phyloP scores from a whole-genome alignment of 2,888 invertebrate genomes.

The Drosophila nigricruria region DNA sequence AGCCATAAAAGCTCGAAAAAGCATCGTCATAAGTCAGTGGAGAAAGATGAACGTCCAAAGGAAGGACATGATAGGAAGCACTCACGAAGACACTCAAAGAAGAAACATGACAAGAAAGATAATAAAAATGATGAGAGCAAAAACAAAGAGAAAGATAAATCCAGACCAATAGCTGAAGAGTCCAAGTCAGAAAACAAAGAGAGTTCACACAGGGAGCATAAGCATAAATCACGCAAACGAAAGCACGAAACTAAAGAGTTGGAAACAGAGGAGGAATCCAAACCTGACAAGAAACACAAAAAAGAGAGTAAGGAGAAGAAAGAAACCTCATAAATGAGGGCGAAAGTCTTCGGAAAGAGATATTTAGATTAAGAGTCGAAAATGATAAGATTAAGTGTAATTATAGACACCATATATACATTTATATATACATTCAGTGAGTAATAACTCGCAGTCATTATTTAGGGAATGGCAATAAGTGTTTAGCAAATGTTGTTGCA shows the following conservation, averaged over 20 bases:
- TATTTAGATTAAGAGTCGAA: neutral
- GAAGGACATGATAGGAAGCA: neutral
- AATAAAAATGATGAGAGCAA: neutral
- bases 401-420: neutral
- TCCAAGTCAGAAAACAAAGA: neutral
- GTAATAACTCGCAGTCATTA: constrained; percentile 6
- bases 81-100: neutral
- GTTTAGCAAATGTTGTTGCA: constrained; percentile 41
- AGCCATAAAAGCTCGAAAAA: no score
- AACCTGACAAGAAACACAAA: neutral
- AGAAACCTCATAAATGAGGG: neutral
- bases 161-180: neutral
- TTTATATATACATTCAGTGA: no score
- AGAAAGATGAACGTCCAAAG: neutral
- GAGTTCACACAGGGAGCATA: neutral
- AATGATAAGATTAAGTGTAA: constrained; percentile 8
- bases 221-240: constrained; percentile 4
- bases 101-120: neutral
- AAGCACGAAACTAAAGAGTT: neutral
- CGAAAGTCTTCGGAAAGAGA: neutral
- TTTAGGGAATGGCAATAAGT: constrained; percentile 18
- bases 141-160: neutral
- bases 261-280: neutral
- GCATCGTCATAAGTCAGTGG: no score
- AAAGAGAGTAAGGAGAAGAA: neutral